Conservation (phyloP, 1,140 invertebrate species). For the Atta colombica region DNA sequence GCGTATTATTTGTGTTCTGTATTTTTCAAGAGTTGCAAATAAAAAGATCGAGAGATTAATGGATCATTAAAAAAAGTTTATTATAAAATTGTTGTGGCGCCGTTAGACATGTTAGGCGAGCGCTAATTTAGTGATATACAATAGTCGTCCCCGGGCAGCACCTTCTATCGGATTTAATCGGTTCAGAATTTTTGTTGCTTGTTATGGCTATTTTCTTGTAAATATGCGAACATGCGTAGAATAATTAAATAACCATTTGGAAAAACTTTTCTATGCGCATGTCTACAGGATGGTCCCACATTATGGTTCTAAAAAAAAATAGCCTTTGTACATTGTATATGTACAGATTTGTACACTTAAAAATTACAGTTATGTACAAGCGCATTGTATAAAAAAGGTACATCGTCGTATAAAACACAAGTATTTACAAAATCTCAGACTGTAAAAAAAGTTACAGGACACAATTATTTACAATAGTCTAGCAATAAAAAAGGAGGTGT, state of each 20-base stretch:
- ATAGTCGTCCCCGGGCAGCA: not conserved
- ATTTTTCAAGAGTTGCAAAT: slow-evolving; percentile 6
- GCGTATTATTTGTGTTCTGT: not conserved
- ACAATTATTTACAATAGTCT: slow-evolving; percentile 39
- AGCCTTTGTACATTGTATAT: slow-evolving; percentile 64
- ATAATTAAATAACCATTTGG: not conserved
- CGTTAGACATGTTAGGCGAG: slow-evolving; percentile 44
- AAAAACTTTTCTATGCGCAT: not conserved
- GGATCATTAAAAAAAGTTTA: slow-evolving; percentile 6
- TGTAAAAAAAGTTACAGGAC: slow-evolving; percentile 35
- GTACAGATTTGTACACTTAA: slow-evolving; percentile 45
- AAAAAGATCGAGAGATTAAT: not conserved
- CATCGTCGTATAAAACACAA: slow-evolving; percentile 43
- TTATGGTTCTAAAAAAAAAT: slow-evolving; percentile 45
- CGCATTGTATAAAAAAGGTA: slow-evolving; percentile 38
- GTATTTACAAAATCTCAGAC: slow-evolving; percentile 38
- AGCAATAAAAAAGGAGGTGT: slow-evolving; percentile 24
- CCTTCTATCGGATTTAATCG: not conserved
- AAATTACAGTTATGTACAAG: slow-evolving; percentile 46
- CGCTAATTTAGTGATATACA: slow-evolving; percentile 1
- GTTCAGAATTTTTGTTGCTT: not conserved
- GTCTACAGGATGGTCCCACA: slow-evolving; percentile 69
- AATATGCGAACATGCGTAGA: not conserved
- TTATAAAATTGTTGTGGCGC: slow-evolving; percentile 60
- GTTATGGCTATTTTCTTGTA: not conserved